Conservation (phyloP, 2,888 invertebrate genomes). For the Drosophila birchii region DNA sequence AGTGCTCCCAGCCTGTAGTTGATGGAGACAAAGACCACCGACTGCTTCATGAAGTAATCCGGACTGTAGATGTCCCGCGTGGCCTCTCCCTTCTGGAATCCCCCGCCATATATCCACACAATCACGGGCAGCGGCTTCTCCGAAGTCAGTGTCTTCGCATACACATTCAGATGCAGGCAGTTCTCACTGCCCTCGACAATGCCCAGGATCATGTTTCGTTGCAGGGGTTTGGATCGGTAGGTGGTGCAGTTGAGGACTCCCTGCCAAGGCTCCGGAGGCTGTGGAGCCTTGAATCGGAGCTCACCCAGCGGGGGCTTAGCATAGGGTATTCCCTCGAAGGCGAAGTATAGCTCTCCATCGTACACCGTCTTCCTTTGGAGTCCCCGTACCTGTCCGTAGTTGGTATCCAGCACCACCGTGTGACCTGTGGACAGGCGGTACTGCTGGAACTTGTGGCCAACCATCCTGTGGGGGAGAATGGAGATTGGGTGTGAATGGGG, state of each 20-base stretch:
- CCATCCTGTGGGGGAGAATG: conserved; percentile 54
- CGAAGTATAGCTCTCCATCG: conserved; percentile 72
- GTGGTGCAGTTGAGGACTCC: conserved; percentile 84
- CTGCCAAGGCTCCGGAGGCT: conserved; percentile 84
- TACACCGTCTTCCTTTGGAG: conserved; percentile 74
- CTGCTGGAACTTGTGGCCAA: conserved; percentile 74
- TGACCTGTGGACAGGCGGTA: conserved; percentile 72
- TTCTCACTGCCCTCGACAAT: conserved; percentile 85
- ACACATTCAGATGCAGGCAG: conserved; percentile 86
- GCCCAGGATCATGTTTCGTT: conserved; percentile 80
- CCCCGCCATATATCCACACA: conserved; percentile 86
- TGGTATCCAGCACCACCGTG: conserved; percentile 69
- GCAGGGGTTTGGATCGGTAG: conserved; percentile 78
- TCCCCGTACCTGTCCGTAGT: conserved; percentile 78
- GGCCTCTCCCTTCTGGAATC: conserved; percentile 85
- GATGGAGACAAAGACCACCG: conserved; percentile 85
- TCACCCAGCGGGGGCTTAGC: conserved; percentile 83
- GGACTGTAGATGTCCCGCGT: conserved; percentile 84
- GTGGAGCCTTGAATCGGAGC: conserved; percentile 84
- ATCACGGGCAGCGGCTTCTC: conserved; percentile 83
- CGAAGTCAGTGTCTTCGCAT: conserved; percentile 70
- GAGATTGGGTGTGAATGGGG: background rate
- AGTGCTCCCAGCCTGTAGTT: conserved; percentile 55
- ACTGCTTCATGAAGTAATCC: conserved; percentile 85
- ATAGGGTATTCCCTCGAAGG: conserved; percentile 83